Conservation (phyloP, 2,113 vertebrate genomes). For the Cottus gobio region DNA sequence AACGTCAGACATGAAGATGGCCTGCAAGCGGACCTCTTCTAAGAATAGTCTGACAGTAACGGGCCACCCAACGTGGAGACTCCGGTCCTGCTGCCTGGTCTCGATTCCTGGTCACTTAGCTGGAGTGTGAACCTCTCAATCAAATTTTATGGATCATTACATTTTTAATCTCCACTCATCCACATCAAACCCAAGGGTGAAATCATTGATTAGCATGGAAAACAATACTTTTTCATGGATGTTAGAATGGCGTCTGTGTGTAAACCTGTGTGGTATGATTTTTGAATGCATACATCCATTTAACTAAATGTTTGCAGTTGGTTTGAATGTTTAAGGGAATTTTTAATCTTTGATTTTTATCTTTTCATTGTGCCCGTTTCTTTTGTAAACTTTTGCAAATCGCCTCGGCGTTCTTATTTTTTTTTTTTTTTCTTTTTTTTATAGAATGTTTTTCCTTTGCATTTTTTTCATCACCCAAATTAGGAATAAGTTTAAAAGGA, state of each 20-base stretch:
- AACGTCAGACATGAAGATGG: conserved; percentile 24
- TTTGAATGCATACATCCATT: conserved; percentile 56
- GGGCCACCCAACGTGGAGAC: not conserved
- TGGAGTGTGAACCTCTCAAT: conserved; percentile 49
- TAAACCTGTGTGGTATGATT: conserved; percentile 58
- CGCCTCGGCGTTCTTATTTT: not conserved
- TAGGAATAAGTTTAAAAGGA: conserved; percentile 36
- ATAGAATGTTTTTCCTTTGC: conserved; percentile 4
- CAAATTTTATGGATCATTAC: conserved; percentile 67
- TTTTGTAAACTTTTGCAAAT: not conserved
- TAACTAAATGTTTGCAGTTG: conserved; percentile 50
- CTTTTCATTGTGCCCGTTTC: not conserved
- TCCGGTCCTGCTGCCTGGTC: conserved; percentile 4
- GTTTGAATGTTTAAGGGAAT: conserved; percentile 67
- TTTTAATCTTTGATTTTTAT: conserved; percentile 18
- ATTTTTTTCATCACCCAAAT: conserved; percentile 31
- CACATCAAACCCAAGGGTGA: conserved; percentile 60
- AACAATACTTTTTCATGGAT: conserved; percentile 63
- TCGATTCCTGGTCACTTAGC: conserved; percentile 27
- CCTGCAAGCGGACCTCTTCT: conserved; percentile 11
- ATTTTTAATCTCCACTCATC: conserved; percentile 62
- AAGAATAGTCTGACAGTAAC: not conserved
- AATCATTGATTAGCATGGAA: conserved; percentile 71
- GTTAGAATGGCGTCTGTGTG: conserved; percentile 53
- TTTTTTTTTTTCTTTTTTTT: conserved; percentile 39